Evolutionary conservation across 2,113 vertebrate species (phyloP), one percentile per base, ranked within the genome.

Genomic region (Willisornis vidua): DNA sequence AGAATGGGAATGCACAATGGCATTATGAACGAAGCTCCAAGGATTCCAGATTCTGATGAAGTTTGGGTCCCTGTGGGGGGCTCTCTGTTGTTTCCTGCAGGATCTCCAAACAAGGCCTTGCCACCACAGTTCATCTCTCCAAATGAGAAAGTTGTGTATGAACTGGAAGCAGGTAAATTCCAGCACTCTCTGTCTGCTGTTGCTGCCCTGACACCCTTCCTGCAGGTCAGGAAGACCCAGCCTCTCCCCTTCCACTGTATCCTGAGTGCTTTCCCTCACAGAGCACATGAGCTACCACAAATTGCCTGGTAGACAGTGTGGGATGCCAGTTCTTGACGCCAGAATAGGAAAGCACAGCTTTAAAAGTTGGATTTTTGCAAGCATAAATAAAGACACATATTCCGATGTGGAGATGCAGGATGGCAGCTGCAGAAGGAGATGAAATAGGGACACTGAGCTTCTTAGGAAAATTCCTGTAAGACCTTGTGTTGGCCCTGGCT

Each of bases 121-220:
- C 95, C 97, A 24, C 98, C 98, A 5, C 89, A 94, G 5, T 97
- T 98, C 54, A 29, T 24, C 28, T 96, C 92, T 83, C 98, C 98
- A 33, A 98, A 97, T 58, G 97, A 98, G 74, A 95, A 77, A 43
- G 85, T 98, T 52, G 46, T 93, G 75, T 98, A 98, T 0, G 97
- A 98, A 48, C 92, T 96, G 91, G 97, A 97, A 96, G 91, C 97
- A 89, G 98, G 98, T 98, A 98, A 98, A 46, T 65, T 35, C 72
- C 28, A 65, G 7, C 0, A 4, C 14, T 74, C 1, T 0, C 24
- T 48, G 41, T 10, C 28, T 45, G 20, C 55, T n/a, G 8, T 76
- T 1, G 0, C 62, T 79, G 20, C 13, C 24, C 54, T 61, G 70
- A 35, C 52, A 41, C 58, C 3, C 54, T 81, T 10, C 25, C 28